Evolutionary conservation across 2,888 invertebrate species (phyloP).

Genomic region (Leptinotarsa rubiginosa): DNA sequence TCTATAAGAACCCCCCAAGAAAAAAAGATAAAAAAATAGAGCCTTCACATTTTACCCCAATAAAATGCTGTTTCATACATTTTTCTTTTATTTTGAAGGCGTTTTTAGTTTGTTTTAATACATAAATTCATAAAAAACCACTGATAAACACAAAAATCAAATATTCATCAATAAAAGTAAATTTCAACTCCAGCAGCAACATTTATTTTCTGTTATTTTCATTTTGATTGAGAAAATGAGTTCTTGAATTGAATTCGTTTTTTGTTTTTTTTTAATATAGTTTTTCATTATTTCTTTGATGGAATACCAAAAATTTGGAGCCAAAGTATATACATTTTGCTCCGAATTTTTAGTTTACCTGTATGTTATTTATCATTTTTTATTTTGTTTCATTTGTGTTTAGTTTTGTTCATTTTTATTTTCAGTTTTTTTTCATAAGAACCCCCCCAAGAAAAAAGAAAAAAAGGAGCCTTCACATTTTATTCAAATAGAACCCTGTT

Average conservation of each 20-base stretch:
- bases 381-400: not conserved
- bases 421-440: slow-evolving; percentile 13
- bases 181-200: not conserved
- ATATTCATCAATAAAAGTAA: too few relatives aligned
- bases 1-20: not conserved
- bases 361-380: not conserved
- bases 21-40: slow-evolving; percentile 21
- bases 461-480: slow-evolving; percentile 22
- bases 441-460: slow-evolving; percentile 11
- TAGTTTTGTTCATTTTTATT: slow-evolving; percentile 22
- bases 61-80: not conserved
- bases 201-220: not conserved
- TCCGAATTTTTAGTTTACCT: too few relatives aligned
- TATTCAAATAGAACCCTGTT: not conserved
- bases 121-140: not conserved
- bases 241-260: too few relatives aligned
- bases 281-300: slow-evolving; percentile 16
- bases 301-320: not conserved
- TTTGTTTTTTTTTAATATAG: too few relatives aligned
- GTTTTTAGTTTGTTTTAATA: not conserved
- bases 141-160: too few relatives aligned
- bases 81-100: not conserved
- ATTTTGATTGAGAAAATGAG: too few relatives aligned
- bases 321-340: not conserved
- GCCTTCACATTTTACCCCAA: not conserved